Percentiles rank a stretch among this genome's conserved stretches.
Conservation (phyloP, 2,113 vertebrate species). For the Grammomys dolichurus region DNA sequence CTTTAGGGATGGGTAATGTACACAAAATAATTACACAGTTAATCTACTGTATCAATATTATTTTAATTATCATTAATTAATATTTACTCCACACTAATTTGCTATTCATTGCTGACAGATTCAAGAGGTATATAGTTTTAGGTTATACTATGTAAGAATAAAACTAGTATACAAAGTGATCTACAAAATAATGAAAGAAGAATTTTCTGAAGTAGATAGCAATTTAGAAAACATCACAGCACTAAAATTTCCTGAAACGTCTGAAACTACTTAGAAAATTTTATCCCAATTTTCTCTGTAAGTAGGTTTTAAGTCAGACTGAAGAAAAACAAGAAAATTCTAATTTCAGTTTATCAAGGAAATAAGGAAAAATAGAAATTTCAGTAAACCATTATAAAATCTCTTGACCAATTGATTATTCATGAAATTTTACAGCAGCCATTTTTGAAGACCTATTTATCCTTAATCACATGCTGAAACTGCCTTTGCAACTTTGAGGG, state of each 20-base stretch:
- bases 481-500: neutral
- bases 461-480: conserved; percentile 23
- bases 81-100: conserved; percentile 4
- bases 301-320: neutral
- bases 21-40: conserved; percentile 39
- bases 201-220: neutral
- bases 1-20: conserved; percentile 19
- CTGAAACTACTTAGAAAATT: conserved; percentile 20
- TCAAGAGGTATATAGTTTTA: neutral
- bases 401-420: neutral
- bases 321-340: neutral
- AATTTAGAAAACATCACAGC: conserved; percentile 19
- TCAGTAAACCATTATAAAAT: conserved; percentile 21
- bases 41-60: conserved; percentile 33
- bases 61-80: conserved; percentile 53
- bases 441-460: neutral
- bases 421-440: neutral
- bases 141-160: neutral
- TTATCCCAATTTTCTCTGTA: neutral
- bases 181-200: neutral
- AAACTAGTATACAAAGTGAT: neutral
- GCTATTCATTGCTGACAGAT: conserved; percentile 5
- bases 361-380: neutral
- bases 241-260: conserved; percentile 11
- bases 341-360: neutral